Percentiles rank a stretch among this genome's conserved stretches.
Conservation (phyloP, 2,113 vertebrate species). For the Numida meleagris region DNA sequence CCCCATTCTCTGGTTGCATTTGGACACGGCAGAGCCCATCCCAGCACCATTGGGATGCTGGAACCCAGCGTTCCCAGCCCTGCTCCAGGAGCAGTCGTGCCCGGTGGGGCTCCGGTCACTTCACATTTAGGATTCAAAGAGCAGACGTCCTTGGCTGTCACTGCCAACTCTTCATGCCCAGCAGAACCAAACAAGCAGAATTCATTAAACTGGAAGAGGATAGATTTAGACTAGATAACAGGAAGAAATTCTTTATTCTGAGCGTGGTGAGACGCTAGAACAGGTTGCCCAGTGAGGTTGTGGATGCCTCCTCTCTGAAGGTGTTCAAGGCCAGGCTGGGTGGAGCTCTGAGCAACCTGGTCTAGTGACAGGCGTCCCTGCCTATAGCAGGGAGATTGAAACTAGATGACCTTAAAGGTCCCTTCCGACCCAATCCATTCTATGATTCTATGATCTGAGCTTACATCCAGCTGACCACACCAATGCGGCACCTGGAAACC, state of each 20-base stretch:
- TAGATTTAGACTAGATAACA: too few species aligned
- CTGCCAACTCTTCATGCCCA: not conserved
- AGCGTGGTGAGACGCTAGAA: too few species aligned
- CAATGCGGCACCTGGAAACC: not conserved
- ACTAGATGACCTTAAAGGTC: too few species aligned
- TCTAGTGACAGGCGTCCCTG: too few species aligned
- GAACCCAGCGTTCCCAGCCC: not conserved
- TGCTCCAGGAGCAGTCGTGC: rapidly evolving
- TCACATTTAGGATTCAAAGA: not conserved
- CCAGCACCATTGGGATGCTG: rapidly evolving
- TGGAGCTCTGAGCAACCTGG: too few species aligned
- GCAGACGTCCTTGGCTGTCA: not conserved
- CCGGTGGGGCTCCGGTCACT: not conserved
- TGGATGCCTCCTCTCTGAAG: too few species aligned
- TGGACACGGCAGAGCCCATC: not conserved
- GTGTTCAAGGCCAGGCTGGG: too few species aligned
- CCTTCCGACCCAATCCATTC: too few species aligned
- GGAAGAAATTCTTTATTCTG: too few species aligned
- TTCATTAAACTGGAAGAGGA: not conserved
- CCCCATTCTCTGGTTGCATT: not conserved
- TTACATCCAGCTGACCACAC: not conserved
- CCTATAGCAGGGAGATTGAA: too few species aligned
- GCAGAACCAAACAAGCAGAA: not conserved
- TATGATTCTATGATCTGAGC: not conserved
- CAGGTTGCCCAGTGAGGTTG: too few species aligned